Evolutionary conservation across 1,140 invertebrate species (phyloP).

Genomic region (Mercenaria mercenaria): DNA sequence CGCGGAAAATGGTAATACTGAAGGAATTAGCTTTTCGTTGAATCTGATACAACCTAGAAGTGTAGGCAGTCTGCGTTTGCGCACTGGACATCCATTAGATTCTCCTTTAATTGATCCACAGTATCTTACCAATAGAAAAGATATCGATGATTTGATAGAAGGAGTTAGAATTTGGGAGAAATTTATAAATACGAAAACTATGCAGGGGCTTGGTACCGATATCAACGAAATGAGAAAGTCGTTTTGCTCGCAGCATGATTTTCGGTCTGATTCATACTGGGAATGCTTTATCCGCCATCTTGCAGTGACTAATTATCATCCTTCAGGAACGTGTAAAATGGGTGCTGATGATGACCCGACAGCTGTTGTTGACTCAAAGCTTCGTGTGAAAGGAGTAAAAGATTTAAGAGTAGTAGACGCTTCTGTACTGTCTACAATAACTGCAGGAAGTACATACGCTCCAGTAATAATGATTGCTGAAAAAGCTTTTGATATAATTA

Average conservation of each 20-base stretch:
- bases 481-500: too few relatives aligned
- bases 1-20: background rate
- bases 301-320: background rate
- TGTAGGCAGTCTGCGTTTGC: conserved; percentile 44
- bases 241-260: too few relatives aligned
- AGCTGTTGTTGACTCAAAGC: conserved; percentile 13
- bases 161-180: conserved; percentile 40
- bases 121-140: conserved; percentile 58
- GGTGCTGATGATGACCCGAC: background rate
- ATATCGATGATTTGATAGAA: conserved; percentile 56
- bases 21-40: conserved; percentile 46
- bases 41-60: conserved; percentile 67
- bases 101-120: conserved; percentile 35
- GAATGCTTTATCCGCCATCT: too few relatives aligned
- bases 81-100: conserved; percentile 33
- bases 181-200: conserved; percentile 41
- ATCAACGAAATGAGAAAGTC: background rate
- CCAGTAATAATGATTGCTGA: too few relatives aligned
- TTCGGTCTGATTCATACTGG: too few relatives aligned
- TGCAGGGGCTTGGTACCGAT: conserved; percentile 54
- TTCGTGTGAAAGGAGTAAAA: background rate
- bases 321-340: conserved; percentile 26
- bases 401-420: background rate
- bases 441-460: conserved; percentile 16
- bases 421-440: background rate